A percentile compares a stretch with the other conserved stretches of the same genome.
Evolutionary conservation across 2,797 vertebrate species (phyloP).

Genomic region (Sebastes taczanowskii): DNA sequence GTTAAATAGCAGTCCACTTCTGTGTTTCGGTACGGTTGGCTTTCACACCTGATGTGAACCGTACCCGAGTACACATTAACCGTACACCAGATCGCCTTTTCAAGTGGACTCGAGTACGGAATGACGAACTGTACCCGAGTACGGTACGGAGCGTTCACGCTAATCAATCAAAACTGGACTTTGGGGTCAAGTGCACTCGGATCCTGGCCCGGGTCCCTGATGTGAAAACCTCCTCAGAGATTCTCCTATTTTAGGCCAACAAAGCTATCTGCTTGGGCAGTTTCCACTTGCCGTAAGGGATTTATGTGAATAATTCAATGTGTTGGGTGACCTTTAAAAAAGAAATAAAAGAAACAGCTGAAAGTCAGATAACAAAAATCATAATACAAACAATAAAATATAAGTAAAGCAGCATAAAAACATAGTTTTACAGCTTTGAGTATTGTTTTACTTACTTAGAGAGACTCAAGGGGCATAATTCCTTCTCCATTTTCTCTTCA

Average conservation of each 20-base stretch:
- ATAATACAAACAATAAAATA: background rate
- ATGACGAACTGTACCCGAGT: too few relatives aligned
- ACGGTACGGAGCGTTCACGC: too few relatives aligned
- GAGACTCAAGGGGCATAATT: background rate
- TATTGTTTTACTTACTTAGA: background rate
- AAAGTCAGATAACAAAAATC: background rate
- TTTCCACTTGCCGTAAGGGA: background rate
- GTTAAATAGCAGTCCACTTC: rapidly evolving
- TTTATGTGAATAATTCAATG: background rate
- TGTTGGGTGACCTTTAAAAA: background rate
- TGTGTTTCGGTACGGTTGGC: rapidly evolving
- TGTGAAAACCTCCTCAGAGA: background rate
- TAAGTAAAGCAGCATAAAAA: background rate
- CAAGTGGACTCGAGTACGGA: too few relatives aligned
- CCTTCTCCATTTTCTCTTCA: background rate
- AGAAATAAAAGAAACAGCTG: background rate
- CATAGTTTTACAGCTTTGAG: background rate
- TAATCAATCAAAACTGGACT: too few relatives aligned
- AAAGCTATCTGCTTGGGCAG: background rate
- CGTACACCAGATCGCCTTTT: too few relatives aligned
- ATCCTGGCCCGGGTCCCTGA: too few relatives aligned
- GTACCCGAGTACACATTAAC: too few relatives aligned
- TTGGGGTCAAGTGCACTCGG: too few relatives aligned
- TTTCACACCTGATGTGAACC: too few relatives aligned
- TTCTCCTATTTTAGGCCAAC: background rate